Evolutionary conservation across 2,888 invertebrate species (phyloP), one percentile per base, ranked within the genome.

Genomic region (Agrochola lota): DNA sequence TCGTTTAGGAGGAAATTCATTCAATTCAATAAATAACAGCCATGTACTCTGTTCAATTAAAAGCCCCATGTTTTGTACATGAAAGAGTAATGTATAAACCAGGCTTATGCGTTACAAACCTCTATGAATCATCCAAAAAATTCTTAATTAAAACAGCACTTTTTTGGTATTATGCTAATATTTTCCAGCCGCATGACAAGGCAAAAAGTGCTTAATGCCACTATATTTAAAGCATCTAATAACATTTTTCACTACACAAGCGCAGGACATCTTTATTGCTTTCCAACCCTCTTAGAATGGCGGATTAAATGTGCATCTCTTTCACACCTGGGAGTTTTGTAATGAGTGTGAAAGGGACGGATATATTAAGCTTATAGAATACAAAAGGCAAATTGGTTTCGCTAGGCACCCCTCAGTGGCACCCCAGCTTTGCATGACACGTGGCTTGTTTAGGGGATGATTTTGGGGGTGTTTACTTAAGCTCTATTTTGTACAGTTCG

Each of bases 351-450:
- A 93, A 85, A 84, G 90, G 84, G 93, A 92, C 71, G 82, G 85
- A 63, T 72, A 83, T 89, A 80, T 83, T 88, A 90, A 87, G 92
- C 91, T 93, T 93, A 93, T 88, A 87, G 91, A 91, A 89, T 85
- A 93, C 91, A 94, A 94, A 93, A 92, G 86, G 93, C 93, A 93
- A 95, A 95, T 95, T 95, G 94, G 94, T 94, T 93, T 92, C 91
- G 87, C 92, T 92, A 89, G 85, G 89, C 94, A 94, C 94, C 93
- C 92, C 90, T 91, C 89, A 90, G 92, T 93, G 89, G 92, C 91
- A 91, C 91, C 92, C 89, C 91, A 91, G 91, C 91, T 94, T 93
- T 93, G 92, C 91, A 90, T 92, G 95, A 93, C 95, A 94, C 95
- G 95, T 95, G 95, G 92, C 94, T 88, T 89, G 89, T 92, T 89